Evolutionary conservation across 2,888 invertebrate species (phyloP).

Genomic region (Tuta absoluta): DNA sequence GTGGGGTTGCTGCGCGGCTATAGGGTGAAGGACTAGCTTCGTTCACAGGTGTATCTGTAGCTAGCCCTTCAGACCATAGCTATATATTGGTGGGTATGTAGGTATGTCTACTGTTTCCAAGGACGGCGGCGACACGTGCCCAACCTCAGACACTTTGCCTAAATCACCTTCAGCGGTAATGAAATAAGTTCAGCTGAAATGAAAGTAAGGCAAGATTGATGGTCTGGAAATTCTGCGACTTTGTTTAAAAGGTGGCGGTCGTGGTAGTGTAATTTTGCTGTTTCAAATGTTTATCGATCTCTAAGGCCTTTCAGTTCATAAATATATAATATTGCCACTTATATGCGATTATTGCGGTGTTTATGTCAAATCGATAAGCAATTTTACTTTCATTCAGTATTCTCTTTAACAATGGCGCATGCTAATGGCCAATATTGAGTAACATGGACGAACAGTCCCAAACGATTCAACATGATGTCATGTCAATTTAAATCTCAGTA

Average conservation of each 20-base stretch:
- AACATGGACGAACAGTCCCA: no score
- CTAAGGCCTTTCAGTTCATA: neutral
- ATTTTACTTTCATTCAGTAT: neutral
- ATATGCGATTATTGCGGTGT: neutral
- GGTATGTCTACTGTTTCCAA: conserved; percentile 52
- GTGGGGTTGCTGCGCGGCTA: conserved; percentile 58
- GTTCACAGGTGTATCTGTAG: conserved; percentile 46
- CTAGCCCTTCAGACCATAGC: conserved; percentile 34
- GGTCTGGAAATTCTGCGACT: neutral
- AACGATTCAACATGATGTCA: no score
- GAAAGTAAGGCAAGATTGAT: neutral
- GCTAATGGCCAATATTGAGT: no score
- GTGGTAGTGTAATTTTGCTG: neutral
- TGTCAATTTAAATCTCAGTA: no score
- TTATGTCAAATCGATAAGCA: neutral
- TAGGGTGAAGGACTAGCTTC: conserved; percentile 61
- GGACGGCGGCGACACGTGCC: conserved; percentile 66
- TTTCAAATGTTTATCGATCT: conserved; percentile 14
- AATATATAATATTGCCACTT: conserved; percentile 6
- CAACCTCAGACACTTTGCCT: neutral
- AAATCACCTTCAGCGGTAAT: neutral
- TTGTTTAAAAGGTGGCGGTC: neutral
- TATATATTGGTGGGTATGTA: conserved; percentile 11
- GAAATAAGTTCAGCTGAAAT: conserved; percentile 9
- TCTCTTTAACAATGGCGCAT: neutral